Conservation (phyloP, 2,888 invertebrate genomes). For the Drosophila barbarae region DNA sequence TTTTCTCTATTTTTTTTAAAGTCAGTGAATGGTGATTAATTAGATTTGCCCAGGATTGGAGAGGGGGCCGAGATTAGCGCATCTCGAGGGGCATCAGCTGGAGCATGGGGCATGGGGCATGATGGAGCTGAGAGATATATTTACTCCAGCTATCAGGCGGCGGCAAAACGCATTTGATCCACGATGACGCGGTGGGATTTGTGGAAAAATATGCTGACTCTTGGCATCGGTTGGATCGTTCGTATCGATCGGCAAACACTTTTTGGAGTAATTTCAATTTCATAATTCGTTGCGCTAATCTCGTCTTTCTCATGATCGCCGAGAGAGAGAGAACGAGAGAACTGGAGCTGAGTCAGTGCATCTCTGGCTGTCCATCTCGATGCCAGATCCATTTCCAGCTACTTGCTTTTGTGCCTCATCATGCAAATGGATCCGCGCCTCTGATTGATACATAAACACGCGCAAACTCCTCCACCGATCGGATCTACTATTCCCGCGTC, state of each 20-base stretch:
- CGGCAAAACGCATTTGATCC: constrained; percentile 70
- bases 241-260: constrained; percentile 69
- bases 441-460: constrained; percentile 71
- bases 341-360: constrained; percentile 14
- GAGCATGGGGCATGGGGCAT: constrained; percentile 3
- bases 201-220: constrained; percentile 67
- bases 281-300: constrained; percentile 78
- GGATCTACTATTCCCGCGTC: constrained; percentile 39
- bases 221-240: constrained; percentile 41
- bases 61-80: constrained; percentile 53
- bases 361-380: constrained; percentile 23
- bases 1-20: constrained; percentile 7
- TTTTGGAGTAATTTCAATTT: constrained; percentile 76
- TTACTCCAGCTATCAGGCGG: constrained; percentile 58
- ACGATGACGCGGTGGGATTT: constrained; percentile 58
- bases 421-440: constrained; percentile 66
- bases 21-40: constrained; percentile 67
- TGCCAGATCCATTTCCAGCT: constrained; percentile 50
- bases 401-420: constrained; percentile 63
- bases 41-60: constrained; percentile 47
- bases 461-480: constrained; percentile 55
- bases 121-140: constrained; percentile 15
- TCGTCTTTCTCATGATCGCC: constrained; percentile 69
- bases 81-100: constrained; percentile 48
- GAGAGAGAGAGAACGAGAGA: constrained; percentile 1